phyloP scores from a whole-genome alignment of 2,113 vertebrate genomes.

The Dendropsophus ebraccatus region DNA sequence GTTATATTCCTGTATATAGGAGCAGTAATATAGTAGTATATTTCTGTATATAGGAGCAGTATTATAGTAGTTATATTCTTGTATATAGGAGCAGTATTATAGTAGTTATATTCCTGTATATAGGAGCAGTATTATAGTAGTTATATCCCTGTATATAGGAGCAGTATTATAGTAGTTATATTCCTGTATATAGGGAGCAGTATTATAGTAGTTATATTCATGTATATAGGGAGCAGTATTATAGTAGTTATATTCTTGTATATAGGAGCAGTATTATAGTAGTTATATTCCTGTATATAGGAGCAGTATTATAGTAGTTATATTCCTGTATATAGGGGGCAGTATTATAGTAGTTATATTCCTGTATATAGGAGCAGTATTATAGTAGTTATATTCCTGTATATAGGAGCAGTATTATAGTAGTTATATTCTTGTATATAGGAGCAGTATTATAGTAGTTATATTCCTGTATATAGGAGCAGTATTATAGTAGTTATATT shows the following conservation, averaged over 20 bases:
- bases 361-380: conserved; percentile 1
- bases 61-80: too few species aligned
- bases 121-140: not conserved
- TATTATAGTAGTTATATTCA: too few species aligned
- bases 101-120: not conserved
- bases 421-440: conserved; percentile 2
- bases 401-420: conserved; percentile 8
- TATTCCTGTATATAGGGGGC: not conserved
- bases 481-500: not conserved
- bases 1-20: not conserved
- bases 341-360: conserved; percentile 4
- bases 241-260: not conserved
- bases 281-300: not conserved
- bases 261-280: not conserved
- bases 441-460: conserved; percentile 8
- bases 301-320: not conserved
- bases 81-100: too few species aligned
- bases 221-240: not conserved
- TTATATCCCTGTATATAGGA: not conserved
- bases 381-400: conserved; percentile 17
- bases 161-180: too few species aligned
- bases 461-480: not conserved
- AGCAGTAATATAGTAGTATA: too few species aligned
- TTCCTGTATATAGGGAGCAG: too few species aligned
- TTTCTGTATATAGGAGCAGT: too few species aligned